Percentiles rank a stretch among this genome's conserved stretches.
Evolutionary conservation across 1,140 invertebrate species (phyloP).

Genomic region (Trachelipus rathkii): DNA sequence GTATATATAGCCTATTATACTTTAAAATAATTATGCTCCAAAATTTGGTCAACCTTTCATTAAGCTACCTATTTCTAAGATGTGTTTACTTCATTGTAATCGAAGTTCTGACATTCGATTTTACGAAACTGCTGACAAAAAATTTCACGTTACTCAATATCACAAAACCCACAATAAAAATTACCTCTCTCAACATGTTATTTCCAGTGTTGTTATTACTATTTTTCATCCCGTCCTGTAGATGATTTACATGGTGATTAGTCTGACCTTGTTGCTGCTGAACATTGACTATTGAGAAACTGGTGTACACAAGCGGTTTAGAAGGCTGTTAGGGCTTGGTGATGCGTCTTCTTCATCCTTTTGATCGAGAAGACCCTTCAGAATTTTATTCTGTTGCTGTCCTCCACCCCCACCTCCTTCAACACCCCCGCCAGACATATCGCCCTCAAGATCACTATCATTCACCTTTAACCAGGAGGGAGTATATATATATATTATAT

Average conservation of each 20-base stretch:
- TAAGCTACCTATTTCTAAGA: too few species aligned
- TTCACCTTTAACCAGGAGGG: too few species aligned
- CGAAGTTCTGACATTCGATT: too few species aligned
- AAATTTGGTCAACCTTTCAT: too few species aligned
- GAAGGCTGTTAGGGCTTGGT: neutral
- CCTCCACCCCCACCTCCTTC: neutral
- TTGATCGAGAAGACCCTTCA: neutral
- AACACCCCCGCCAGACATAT: neutral
- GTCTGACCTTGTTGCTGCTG: neutral
- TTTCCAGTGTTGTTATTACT: neutral
- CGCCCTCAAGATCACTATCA: too few species aligned
- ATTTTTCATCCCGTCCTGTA: neutral
- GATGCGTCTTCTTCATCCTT: neutral
- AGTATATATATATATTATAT: too few species aligned
- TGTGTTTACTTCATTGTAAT: too few species aligned
- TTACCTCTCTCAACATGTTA: neutral
- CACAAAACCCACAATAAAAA: neutral
- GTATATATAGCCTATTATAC: too few species aligned
- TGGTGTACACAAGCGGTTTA: neutral
- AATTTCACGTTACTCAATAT: neutral
- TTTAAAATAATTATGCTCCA: too few species aligned
- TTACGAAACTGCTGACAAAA: neutral
- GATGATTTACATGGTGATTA: neutral
- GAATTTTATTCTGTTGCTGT: constrained; percentile 4
- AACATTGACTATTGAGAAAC: neutral